These are phyloP conservation scores for Stenopsyche tienmushanensis DNA, from an alignment of 1,140 invertebrate genomes.

Conservation along the genomic window DNA sequence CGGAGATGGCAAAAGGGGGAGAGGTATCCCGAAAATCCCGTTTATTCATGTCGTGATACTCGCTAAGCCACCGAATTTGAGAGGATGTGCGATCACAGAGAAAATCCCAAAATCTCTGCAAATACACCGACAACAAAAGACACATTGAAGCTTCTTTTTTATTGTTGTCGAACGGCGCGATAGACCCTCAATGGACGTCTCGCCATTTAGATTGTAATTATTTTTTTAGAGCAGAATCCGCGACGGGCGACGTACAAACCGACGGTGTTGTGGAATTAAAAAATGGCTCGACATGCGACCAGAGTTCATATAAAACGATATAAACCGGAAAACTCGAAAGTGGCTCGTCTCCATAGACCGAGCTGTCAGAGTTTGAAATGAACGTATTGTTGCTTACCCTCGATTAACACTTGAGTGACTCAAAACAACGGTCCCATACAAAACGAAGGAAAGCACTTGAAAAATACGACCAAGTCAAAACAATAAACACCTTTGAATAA, in stretches of 20 bases:
- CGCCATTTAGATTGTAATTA: neutral
- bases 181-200: neutral
- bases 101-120: conserved; percentile 20
- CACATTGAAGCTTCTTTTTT: conserved; percentile 4
- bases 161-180: neutral
- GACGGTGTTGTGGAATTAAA: neutral
- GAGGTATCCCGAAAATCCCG: conserved; percentile 22
- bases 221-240: neutral
- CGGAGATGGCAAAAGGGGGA: neutral
- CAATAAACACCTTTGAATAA: too few species aligned
- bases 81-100: conserved; percentile 10
- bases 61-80: conserved; percentile 20
- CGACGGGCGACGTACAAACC: too few species aligned
- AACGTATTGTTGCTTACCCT: neutral
- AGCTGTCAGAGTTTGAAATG: neutral
- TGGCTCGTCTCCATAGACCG: neutral
- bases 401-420: neutral
- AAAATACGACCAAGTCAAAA: conserved; percentile 1
- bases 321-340: neutral
- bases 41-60: conserved; percentile 25
- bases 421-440: neutral
- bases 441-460: neutral
- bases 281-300: neutral
- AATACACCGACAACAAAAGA: conserved; percentile 6
- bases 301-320: neutral